Percentiles rank a stretch among this genome's conserved stretches.
Evolutionary conservation across 1,140 invertebrate species (phyloP).

Genomic region (Mycetomoellerius zeteki): DNA sequence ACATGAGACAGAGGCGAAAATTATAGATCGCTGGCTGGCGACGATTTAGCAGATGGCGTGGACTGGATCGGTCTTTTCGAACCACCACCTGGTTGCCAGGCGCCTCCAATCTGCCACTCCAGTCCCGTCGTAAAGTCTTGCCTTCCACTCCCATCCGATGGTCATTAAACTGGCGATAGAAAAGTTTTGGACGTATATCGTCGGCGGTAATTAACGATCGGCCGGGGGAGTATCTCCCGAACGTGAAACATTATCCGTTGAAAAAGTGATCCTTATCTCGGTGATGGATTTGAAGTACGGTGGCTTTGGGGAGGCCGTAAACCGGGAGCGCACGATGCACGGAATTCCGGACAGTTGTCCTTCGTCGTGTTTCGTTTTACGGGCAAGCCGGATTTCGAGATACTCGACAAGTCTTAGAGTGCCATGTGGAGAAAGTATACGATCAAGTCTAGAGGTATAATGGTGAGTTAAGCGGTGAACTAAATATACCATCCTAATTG

Average conservation of each 20-base stretch:
- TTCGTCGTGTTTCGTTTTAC: slow-evolving; percentile 45
- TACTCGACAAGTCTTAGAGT: slow-evolving; percentile 15
- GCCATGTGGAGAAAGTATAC: background rate
- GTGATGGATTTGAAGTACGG: slow-evolving; percentile 72
- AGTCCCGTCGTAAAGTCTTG: slow-evolving; percentile 68
- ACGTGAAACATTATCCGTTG: slow-evolving; percentile 77
- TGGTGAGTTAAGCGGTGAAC: slow-evolving; percentile 17
- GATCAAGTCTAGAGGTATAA: background rate
- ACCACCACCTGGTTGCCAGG: slow-evolving; percentile 72
- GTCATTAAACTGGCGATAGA: slow-evolving; percentile 75
- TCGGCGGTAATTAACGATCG: slow-evolving; percentile 75
- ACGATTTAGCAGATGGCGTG: slow-evolving; percentile 70
- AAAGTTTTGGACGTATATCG: slow-evolving; percentile 74
- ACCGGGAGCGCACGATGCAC: slow-evolving; percentile 67
- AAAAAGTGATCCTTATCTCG: slow-evolving; percentile 77
- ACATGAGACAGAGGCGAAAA: slow-evolving; percentile 23
- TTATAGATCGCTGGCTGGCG: slow-evolving; percentile 44
- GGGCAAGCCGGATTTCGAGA: slow-evolving; percentile 47
- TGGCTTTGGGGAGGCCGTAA: slow-evolving; percentile 65
- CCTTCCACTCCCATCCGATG: slow-evolving; percentile 58
- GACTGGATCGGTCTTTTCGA: slow-evolving; percentile 45
- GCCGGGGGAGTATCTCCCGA: slow-evolving; percentile 60
- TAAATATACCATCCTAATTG: slow-evolving; percentile 32
- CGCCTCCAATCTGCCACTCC: slow-evolving; percentile 73
- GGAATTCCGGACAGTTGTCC: slow-evolving; percentile 60